Base-by-base conservation (phyloP, 2,888 invertebrate genomes). In the Pardosa pseudoannulata region DNA sequence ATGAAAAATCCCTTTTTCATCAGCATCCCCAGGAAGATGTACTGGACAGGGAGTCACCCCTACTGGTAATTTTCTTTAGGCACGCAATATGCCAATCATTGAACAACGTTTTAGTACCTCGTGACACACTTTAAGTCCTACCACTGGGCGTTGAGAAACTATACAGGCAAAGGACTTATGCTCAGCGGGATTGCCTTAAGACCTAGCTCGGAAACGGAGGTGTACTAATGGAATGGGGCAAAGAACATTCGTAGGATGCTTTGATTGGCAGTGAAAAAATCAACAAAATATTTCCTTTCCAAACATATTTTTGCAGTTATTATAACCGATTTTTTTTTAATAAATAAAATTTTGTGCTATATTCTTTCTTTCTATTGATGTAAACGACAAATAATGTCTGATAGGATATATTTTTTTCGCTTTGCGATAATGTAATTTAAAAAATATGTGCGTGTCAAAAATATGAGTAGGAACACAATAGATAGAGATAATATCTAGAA, bases 21-120 rank as follows among this genome's bases (percentile, higher is more conserved):
- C 31, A 31, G 29, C 65, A 65, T n/a, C 65, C 29, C 16, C 23
- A 7, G 32, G 74, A 31, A 32, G 81, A 74, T 31, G 46, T 32
- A 28, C 32, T 41, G 36, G 23, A 36, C 32, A 31, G 83, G 83
- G 83, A 71, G 83, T 83, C 72, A 72, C 76, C 83, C 19, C 50
- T 72, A 36, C 29, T 29, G 41, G 78, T 78, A 78, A 83, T 83
- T 83, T 72, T 64, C 76, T 78, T 67, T 31, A 11, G 31, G 56
- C 83, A 85, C 83, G 83, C 83, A 36, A 85, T 73, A 32, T 78
- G 46, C 78, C 78, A 85, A 85, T 85, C 83, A 78, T 73, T 56
- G 83, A 23, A n/a, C 39, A 23, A 73, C 71, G 72, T 70, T 74
- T 83, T 83, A 85, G 39, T 67, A 68, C 76, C 83, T 78, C 83